These are phyloP conservation scores for Agrochola lychnidis DNA, from an alignment of 2,888 invertebrate species.

Conservation along the genomic window DNA sequence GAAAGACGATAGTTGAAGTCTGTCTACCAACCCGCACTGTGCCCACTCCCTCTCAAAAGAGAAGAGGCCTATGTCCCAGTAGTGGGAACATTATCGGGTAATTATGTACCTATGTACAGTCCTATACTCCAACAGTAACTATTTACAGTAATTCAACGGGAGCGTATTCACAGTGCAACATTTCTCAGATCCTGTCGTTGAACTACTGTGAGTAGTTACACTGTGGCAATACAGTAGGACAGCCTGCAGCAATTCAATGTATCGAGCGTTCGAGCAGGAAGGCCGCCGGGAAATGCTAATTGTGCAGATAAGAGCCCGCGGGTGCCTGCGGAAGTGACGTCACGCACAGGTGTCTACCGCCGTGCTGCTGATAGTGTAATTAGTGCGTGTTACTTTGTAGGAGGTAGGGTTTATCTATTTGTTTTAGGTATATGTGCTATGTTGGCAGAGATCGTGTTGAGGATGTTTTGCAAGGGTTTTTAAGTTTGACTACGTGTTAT, in stretches of 20 bases:
- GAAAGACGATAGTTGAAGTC: no score
- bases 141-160: neutral
- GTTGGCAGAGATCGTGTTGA: neutral
- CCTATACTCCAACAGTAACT: neutral
- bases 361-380: conserved; percentile 49
- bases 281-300: conserved; percentile 71
- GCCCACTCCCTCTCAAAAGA: no score
- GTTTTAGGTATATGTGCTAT: neutral
- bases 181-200: neutral
- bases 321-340: conserved; percentile 70
- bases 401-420: conserved; percentile 20
- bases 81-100: no score
- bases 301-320: conserved; percentile 70
- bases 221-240: conserved; percentile 25
- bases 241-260: conserved; percentile 26
- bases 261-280: conserved; percentile 45
- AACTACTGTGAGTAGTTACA: neutral
- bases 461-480: neutral
- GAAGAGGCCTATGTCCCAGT: no score
- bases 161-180: neutral
- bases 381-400: conserved; percentile 39
- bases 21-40: no score
- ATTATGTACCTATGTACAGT: no score
- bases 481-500: neutral
- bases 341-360: conserved; percentile 62